Base-by-base conservation (phyloP, 2,113 vertebrate genomes). In the Anolis carolinensis region DNA sequence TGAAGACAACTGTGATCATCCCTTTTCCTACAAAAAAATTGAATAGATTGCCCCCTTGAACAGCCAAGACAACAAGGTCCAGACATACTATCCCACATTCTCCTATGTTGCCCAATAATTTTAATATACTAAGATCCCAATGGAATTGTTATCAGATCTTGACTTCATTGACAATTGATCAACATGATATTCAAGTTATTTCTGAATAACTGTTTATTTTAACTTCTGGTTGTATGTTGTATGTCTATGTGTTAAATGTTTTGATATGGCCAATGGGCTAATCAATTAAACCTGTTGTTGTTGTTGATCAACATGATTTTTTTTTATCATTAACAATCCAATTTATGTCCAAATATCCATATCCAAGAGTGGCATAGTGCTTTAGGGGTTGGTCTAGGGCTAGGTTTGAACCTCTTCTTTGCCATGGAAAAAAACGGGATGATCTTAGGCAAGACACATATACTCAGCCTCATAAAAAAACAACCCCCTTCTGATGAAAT, bases 291-390 rank as follows among this genome's bases (percentile, higher is more conserved):
- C n/a, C n/a, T n/a, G n/a, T n/a, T n/a, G n/a, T n/a, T n/a, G n/a
- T n/a, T n/a, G n/a, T 79, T 89, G 82, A 23, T 34, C 36, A 92
- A 79, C 4, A 1, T 39, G 1, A 0, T n/a, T n/a, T n/a, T 59
- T 44, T 21, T 36, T 8, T 7, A 81, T 18, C 55, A 73, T 39
- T 70, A n/a, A 79, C 87, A 63, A 30, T 27, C 83, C 25, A 65
- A 87, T 70, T 81, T 0, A 44, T 27, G 36, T 2, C 34, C 16
- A 34, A 20, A 52, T 16, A 83, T 0, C 2, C 7, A 50, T 36
- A 23, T 30, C 3, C 34, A 87, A 94, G 84, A 90, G 81, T 63
- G 1, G 79, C 18, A 18, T 59, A 59, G 55, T 16, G 55, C 3
- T 59, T 59, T 59, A 18, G 55, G 1, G 14, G 55, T 16, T 59